Conservation (phyloP, 2,797 vertebrate species). For the Pagetopsis macropterus region DNA sequence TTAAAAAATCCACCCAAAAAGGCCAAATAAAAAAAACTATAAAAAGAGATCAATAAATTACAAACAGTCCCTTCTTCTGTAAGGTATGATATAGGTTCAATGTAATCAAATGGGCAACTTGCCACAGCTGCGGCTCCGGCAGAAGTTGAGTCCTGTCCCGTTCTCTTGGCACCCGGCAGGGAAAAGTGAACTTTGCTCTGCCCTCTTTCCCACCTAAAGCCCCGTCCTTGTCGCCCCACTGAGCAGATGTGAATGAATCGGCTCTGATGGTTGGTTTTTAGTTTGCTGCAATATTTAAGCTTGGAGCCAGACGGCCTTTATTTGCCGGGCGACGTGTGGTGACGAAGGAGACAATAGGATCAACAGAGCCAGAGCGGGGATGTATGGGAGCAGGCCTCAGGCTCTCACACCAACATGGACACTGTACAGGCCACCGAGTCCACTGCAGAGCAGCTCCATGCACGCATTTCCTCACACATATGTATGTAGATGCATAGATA, state of each 20-base stretch:
- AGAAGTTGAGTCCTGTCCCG: constrained; percentile 86
- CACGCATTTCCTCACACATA: constrained; percentile 50
- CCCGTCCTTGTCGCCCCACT: constrained; percentile 93
- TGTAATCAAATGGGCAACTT: constrained; percentile 88
- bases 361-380: constrained; percentile 82
- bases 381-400: constrained; percentile 82
- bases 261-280: constrained; percentile 97
- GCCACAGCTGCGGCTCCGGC: constrained; percentile 87
- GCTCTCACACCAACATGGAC: constrained; percentile 79
- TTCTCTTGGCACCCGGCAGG: constrained; percentile 87
- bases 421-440: constrained; percentile 70
- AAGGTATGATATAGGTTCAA: constrained; percentile 65
- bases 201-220: constrained; percentile 93
- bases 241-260: constrained; percentile 97
- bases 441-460: constrained; percentile 51
- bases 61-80: constrained; percentile 34
- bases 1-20: constrained; percentile 10
- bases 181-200: constrained; percentile 90
- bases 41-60: constrained; percentile 37
- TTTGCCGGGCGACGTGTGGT: constrained; percentile 91
- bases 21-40: constrained; percentile 5
- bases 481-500: constrained; percentile 50
- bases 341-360: constrained; percentile 91
- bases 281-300: constrained; percentile 95
- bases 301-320: constrained; percentile 96